A percentile compares a stretch with the other conserved stretches of the same genome.
These are phyloP conservation scores for Nesometra sesokonis DNA, from an alignment of 35 echinoderm and acorn worm species.

Conservation along the genomic window DNA sequence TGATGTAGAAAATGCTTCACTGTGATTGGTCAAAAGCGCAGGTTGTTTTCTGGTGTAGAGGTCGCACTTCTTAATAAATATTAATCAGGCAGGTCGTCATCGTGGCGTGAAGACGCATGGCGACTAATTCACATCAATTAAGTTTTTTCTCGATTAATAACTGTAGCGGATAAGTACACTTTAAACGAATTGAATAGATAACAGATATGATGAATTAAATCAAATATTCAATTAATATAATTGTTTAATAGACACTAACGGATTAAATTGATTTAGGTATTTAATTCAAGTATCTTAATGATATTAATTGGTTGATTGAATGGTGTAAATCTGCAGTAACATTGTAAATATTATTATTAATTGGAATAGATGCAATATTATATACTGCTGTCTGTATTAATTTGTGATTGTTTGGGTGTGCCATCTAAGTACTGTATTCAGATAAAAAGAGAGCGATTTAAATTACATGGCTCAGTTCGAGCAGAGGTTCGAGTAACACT, in stretches of 20 bases:
- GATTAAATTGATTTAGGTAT: background rate
- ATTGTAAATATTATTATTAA: no score
- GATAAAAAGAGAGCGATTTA: no score
- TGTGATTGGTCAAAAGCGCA: background rate
- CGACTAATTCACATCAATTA: background rate
- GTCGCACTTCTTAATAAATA: background rate
- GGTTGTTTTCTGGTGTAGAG: background rate
- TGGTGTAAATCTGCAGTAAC: no score
- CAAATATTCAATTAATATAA: background rate
- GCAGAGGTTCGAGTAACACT: no score
- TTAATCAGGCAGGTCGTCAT: background rate
- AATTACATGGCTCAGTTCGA: no score
- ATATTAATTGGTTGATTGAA: no score
- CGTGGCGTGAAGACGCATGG: background rate
- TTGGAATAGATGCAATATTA: no score
- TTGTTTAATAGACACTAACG: background rate
- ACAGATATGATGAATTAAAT: background rate
- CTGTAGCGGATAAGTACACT: background rate
- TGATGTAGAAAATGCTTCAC: background rate
- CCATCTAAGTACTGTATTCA: no score
- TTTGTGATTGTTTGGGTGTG: no score
- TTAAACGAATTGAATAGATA: background rate
- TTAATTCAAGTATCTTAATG: no score
- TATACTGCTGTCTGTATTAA: no score
- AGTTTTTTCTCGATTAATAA: background rate